Conservation (phyloP, 2,888 invertebrate genomes). For the Apamea anceps region DNA sequence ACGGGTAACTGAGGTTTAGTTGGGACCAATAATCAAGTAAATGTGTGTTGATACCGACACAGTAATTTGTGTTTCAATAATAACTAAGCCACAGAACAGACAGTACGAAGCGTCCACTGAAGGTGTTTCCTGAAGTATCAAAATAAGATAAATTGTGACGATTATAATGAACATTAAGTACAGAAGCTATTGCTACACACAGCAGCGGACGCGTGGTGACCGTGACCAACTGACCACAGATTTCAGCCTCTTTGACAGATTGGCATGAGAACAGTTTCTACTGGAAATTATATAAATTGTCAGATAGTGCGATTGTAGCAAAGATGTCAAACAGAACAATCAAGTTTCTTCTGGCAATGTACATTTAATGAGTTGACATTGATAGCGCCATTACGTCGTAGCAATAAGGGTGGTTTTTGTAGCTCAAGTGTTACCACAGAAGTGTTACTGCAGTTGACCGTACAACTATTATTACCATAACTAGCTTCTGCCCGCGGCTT, state of each 20-base stretch:
- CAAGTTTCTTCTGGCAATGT: not conserved
- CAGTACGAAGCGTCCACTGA: not conserved
- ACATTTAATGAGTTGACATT: not conserved
- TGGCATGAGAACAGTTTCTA: conserved; percentile 22
- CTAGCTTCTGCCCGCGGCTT: too few relatives aligned
- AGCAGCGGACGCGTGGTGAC: conserved; percentile 5
- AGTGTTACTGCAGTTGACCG: not conserved
- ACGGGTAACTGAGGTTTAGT: not conserved
- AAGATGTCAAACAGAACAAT: conserved; percentile 11
- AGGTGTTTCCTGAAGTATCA: conserved; percentile 3
- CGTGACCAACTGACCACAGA: conserved; percentile 18
- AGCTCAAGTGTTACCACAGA: too few relatives aligned
- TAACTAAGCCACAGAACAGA: not conserved
- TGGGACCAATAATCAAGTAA: not conserved
- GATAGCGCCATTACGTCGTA: not conserved
- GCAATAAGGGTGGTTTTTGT: not conserved
- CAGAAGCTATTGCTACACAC: not conserved
- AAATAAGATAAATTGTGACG: conserved; percentile 1
- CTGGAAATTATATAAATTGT: not conserved
- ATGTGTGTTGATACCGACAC: not conserved
- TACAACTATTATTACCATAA: not conserved
- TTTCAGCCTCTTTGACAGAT: conserved; percentile 34
- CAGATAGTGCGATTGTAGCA: conserved; percentile 1
- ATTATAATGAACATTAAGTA: conserved; percentile 9
- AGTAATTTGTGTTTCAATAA: not conserved